A percentile compares a stretch with the other conserved stretches of the same genome.
phyloP scores from a whole-genome alignment of 1,140 invertebrate genomes.

The Rhysida immarginata region DNA sequence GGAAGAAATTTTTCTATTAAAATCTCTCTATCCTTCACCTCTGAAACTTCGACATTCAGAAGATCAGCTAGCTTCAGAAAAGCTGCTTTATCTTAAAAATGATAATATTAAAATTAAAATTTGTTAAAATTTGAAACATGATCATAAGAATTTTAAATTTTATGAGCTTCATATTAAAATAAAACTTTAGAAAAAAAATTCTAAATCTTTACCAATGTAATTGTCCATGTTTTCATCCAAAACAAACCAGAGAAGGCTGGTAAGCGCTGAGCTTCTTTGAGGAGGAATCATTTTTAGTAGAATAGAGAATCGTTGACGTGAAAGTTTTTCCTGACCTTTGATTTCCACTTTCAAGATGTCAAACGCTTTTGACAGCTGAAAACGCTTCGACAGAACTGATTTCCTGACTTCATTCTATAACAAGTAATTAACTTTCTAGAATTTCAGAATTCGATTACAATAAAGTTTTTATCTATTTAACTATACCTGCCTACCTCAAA shows the following conservation, averaged over 20 bases:
- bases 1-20: slow-evolving; percentile 23
- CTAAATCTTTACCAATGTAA: slow-evolving; percentile 25
- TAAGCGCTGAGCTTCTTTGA: slow-evolving; percentile 25
- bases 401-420: slow-evolving; percentile 34
- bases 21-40: slow-evolving; percentile 30
- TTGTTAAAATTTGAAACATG: neutral
- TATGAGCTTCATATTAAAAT: too few species aligned
- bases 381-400: slow-evolving; percentile 29
- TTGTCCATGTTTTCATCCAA: slow-evolving; percentile 29
- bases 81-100: slow-evolving; percentile 19
- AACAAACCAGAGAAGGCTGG: slow-evolving; percentile 31
- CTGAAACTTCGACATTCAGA: slow-evolving; percentile 32
- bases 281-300: slow-evolving; percentile 27
- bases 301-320: slow-evolving; percentile 24
- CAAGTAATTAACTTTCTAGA: too few species aligned
- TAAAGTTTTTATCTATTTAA: too few species aligned
- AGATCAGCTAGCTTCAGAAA: slow-evolving; percentile 35
- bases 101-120: neutral
- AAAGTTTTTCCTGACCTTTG: slow-evolving; percentile 21
- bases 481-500: too few species aligned
- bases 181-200: too few species aligned
- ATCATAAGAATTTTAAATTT: neutral
- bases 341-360: slow-evolving; percentile 26
- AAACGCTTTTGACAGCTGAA: slow-evolving; percentile 31
- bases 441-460: too few species aligned